Percentiles rank a stretch among this genome's conserved stretches.
phyloP scores from a whole-genome alignment of 1,140 invertebrate species.

The Batillaria attramentaria region DNA sequence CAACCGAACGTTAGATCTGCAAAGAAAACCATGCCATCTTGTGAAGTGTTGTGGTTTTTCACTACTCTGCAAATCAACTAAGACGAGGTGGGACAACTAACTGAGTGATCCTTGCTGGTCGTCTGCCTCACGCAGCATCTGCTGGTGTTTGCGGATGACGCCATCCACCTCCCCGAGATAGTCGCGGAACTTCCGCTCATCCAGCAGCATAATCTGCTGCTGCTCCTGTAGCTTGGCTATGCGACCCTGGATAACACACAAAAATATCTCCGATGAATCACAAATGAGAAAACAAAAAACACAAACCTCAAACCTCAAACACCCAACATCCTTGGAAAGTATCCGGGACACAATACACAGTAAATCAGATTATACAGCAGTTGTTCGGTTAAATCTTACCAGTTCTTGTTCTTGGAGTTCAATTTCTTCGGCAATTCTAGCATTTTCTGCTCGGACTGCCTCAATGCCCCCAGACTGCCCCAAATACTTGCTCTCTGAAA shows the following conservation, averaged over 20 bases:
- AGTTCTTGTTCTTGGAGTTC: constrained; percentile 50
- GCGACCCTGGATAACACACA: constrained; percentile 44
- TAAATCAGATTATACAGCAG: too few species aligned
- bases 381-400: too few species aligned
- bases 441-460: constrained; percentile 46
- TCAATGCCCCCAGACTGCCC: constrained; percentile 47
- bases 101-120: constrained; percentile 41
- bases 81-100: too few species aligned
- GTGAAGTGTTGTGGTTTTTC: too few species aligned
- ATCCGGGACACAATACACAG: too few species aligned
- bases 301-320: neutral
- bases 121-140: constrained; percentile 38
- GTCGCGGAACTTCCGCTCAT: constrained; percentile 41
- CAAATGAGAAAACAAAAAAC: neutral
- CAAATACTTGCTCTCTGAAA: constrained; percentile 52
- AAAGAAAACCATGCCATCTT: too few species aligned
- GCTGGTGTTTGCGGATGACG: constrained; percentile 41
- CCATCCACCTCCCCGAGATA: constrained; percentile 49
- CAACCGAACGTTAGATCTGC: too few species aligned
- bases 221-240: constrained; percentile 43
- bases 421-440: constrained; percentile 44
- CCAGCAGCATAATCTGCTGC: constrained; percentile 39
- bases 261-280: neutral
- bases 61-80: too few species aligned
- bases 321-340: too few species aligned